Conservation (phyloP, 2,113 vertebrate genomes). For the Nyctibius bracteatus region DNA sequence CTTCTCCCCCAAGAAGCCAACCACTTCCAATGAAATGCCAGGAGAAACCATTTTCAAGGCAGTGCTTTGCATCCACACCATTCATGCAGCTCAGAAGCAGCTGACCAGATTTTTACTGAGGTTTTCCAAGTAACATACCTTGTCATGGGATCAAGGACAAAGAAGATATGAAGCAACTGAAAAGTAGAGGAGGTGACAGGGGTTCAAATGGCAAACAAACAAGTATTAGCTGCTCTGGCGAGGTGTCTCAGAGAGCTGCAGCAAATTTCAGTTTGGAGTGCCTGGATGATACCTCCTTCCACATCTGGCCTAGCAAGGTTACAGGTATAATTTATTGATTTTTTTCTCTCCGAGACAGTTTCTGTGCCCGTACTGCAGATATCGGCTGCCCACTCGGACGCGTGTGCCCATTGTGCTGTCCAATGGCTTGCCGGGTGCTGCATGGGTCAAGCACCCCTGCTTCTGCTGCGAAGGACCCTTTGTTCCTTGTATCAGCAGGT, state of each 20-base stretch:
- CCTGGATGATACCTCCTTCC: not conserved
- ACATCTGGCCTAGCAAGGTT: not conserved
- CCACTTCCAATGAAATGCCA: not conserved
- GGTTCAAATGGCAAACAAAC: not conserved
- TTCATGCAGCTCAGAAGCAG: not conserved
- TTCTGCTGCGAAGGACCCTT: not conserved
- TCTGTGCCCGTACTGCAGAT: accelerated
- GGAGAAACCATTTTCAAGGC: not conserved
- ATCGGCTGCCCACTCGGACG: accelerated
- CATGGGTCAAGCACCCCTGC: not conserved
- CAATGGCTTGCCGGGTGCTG: not conserved
- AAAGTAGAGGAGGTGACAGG: not conserved
- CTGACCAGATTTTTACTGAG: not conserved
- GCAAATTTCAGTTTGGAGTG: not conserved
- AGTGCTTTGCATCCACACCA: not conserved
- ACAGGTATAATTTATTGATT: not conserved
- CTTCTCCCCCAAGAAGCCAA: not conserved
- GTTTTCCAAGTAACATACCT: not conserved
- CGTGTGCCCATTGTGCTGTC: accelerated
- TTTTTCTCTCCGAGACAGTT: accelerated
- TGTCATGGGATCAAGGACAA: not conserved
- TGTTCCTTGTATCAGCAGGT: not conserved
- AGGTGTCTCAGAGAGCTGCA: not conserved
- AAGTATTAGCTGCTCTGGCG: not conserved
- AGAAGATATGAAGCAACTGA: not conserved